Evolutionary conservation across 2,113 vertebrate genomes (phyloP), one percentile per base, ranked within the genome.

Genomic region (Cardinalis cardinalis): DNA sequence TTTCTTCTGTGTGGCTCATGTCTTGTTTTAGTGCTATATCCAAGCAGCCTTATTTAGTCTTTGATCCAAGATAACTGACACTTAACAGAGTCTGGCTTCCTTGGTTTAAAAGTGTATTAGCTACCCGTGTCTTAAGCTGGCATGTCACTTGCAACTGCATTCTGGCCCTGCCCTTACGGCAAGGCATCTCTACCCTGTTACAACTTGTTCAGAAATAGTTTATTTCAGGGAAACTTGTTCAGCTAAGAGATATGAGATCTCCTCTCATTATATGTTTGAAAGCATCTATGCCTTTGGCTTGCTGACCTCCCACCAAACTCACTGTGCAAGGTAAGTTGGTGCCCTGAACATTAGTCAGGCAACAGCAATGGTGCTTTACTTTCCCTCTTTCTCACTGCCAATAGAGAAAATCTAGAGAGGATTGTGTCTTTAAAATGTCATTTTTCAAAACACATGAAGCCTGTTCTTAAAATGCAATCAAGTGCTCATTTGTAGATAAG

Each of bases 271-370:
- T 32, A 24, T 4, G 7, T 77, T 32, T 77, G 58, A 60, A 87
- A 87, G 44, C 18, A 14, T 41, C 36, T 71, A 0, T 49, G 40
- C 34, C 40, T 88, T 51, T 78, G 66, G 25, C 9, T 9, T 55
- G n/a, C 59, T 75, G 77, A 79, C 32, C 36, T 76, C n/a, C 59
- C 9, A 31, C 56, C 25, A 44, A 28, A 84, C 79, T 81, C 0
- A 0, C 24, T 31, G 24, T 25, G 43, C 34, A 17, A 5, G 2
- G 0, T 28, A n/a, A n/a, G 4, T 12, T 52, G 18, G 16, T 87
- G 74, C 46, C 60, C 44, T 69, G 78, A 46, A 79, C 65, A 36
- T 46, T 48, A 76, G 25, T 16, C 5, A 43, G 41, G 28, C 44
- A 58, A 60, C 44, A 38, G 10, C 2, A 1, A 4, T 52, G 28